phyloP scores from a whole-genome alignment of 2,797 vertebrate genomes.

The Natrix natrix region DNA sequence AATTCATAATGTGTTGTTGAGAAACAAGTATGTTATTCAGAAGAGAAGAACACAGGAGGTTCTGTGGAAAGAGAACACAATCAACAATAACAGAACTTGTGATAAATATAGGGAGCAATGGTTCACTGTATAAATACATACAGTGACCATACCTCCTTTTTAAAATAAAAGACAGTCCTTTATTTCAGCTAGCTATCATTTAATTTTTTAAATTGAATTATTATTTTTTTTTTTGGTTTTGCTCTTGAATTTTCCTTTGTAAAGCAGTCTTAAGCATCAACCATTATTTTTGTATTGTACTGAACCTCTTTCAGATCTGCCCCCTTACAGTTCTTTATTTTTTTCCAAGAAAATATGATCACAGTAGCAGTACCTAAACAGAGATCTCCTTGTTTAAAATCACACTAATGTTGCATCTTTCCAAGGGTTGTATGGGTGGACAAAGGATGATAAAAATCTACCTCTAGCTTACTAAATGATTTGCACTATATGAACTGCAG shows the following conservation, averaged over 20 bases:
- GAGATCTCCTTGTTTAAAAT: neutral
- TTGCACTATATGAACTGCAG: neutral
- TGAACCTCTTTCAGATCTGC: neutral
- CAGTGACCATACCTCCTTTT: neutral
- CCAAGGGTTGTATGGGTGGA: neutral
- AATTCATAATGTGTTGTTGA: neutral
- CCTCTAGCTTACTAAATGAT: neutral
- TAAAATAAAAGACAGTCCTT: neutral
- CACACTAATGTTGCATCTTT: neutral
- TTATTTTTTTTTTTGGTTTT: neutral
- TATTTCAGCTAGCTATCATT: neutral
- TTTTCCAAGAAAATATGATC: neutral
- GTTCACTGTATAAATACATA: neutral
- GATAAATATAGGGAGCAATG: neutral
- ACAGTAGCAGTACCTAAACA: neutral
- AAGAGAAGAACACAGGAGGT: neutral
- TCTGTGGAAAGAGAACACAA: neutral
- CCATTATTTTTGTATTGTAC: neutral
- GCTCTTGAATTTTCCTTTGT: neutral
- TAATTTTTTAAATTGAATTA: neutral
- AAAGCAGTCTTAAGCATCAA: neutral
- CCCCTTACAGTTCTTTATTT: neutral
- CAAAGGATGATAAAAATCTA: neutral
- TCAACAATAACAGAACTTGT: neutral
- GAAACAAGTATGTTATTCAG: neutral